Evolutionary conservation across 2,888 invertebrate species (phyloP), one percentile per base, ranked within the genome.

Genomic region (Catocala sponsa): DNA sequence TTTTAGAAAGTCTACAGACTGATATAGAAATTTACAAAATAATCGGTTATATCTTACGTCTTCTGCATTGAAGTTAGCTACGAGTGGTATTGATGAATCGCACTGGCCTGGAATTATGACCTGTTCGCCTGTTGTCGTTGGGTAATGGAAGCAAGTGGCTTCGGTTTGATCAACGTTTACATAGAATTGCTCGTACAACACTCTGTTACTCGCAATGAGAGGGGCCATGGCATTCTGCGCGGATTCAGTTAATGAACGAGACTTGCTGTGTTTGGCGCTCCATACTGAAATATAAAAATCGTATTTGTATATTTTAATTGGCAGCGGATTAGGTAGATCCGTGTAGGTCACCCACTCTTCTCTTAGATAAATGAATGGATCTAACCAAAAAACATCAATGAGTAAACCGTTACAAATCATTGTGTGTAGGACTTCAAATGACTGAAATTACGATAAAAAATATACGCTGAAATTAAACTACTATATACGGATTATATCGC

Each of bases 101-200:
- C 94, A 94, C 62, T 89, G 89, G 38, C 94, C 94, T 47, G 89
- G 91, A 12, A 94, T 54, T n/a, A 91, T 81, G 52, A 92, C 79
- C 43, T 74, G 80, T 10, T 80, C 70, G 0, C 83, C 87, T 0
- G 79, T 70, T 6, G 74, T 72, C 2, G 65, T 73, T 0, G 92
- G 93, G 65, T 92, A 92, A 76, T 91, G 83, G 90, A 93, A 93
- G 76, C 94, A 94, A 12, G 86, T 84, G 0, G 42, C 63, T 54
- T 88, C 85, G 4, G 63, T 78, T 70, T 91, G 91, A 66, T 83
- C 68, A 0, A 90, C 88, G 0, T 66, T 11, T 35, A 76, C 67
- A 70, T 86, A 92, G 73, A 91, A 86, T 11, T 86, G 77, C 0
- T 71, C 46, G 58, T 84, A 68, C 0, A 93, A 80, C 0, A 89